phyloP scores from a whole-genome alignment of 2,113 vertebrate genomes.

The Brachypodius melanocephalos region DNA sequence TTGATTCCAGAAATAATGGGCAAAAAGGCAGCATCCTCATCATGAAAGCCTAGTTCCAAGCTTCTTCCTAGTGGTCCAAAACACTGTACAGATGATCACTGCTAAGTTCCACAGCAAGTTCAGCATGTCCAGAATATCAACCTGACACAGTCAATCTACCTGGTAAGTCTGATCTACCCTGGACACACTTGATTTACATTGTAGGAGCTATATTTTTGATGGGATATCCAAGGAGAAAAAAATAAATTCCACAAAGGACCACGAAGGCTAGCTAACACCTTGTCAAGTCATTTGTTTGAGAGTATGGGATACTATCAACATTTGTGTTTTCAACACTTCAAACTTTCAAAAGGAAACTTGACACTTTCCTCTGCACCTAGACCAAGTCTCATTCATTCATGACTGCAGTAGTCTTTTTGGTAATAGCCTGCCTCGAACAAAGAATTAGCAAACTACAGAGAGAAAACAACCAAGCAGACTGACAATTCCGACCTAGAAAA shows the following conservation, averaged over 20 bases:
- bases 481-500: neutral
- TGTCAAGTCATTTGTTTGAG: neutral
- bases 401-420: neutral
- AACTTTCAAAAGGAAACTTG: neutral
- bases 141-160: neutral
- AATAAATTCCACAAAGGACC: neutral
- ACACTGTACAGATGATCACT: neutral
- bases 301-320: fast-evolving
- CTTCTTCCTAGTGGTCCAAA: neutral
- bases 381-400: neutral
- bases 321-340: neutral
- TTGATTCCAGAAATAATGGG: neutral
- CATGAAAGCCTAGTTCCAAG: neutral
- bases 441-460: neutral
- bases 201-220: neutral
- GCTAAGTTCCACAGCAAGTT: neutral
- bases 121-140: neutral
- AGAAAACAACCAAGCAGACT: neutral
- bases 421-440: neutral
- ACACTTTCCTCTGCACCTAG: neutral
- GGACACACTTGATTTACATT: fast-evolving
- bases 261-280: neutral
- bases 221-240: neutral
- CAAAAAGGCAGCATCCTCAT: neutral
- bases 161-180: fast-evolving